Percentiles rank a stretch among this genome's conserved stretches.
These are phyloP conservation scores for Pterophyllum scalare DNA, from an alignment of 2,113 vertebrate species.

Conservation along the genomic window DNA sequence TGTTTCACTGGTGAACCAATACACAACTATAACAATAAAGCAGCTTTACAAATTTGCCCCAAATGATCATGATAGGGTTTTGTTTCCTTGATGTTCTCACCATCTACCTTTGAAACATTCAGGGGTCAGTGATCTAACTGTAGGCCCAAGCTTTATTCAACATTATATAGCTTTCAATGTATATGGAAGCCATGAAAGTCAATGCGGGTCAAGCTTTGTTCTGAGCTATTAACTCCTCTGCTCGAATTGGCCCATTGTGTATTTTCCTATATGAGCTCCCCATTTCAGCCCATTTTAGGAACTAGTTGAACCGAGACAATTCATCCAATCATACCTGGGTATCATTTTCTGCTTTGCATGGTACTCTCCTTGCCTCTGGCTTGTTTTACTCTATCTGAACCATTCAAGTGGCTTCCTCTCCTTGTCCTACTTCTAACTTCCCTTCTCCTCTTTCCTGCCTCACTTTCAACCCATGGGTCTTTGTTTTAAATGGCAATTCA, in stretches of 20 bases:
- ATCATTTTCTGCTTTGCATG: constrained; percentile 66
- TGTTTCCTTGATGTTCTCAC: constrained; percentile 53
- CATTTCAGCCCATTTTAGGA: constrained; percentile 61
- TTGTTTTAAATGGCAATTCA: constrained; percentile 82
- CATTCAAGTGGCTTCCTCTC: constrained; percentile 64
- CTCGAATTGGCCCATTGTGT: constrained; percentile 62
- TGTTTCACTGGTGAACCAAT: neutral
- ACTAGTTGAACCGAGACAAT: constrained; percentile 65
- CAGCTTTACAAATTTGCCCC: constrained; percentile 3
- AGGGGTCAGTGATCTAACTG: constrained; percentile 58
- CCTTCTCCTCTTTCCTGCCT: constrained; percentile 39
- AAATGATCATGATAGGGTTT: constrained; percentile 24
- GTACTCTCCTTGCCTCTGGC: constrained; percentile 74
- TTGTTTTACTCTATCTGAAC: constrained; percentile 64
- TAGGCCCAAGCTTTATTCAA: constrained; percentile 54
- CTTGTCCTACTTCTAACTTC: constrained; percentile 66
- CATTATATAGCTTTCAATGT: constrained; percentile 49
- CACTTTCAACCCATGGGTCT: constrained; percentile 70
- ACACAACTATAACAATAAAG: neutral
- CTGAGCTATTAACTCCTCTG: constrained; percentile 41
- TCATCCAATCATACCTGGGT: constrained; percentile 59
- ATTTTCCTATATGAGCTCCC: constrained; percentile 46
- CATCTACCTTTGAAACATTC: constrained; percentile 49
- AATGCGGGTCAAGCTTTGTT: constrained; percentile 62
- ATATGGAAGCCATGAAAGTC: constrained; percentile 47